A percentile compares a stretch with the other conserved stretches of the same genome.
Evolutionary conservation across 64 coral and sea anemone genomes (phyloP).

Genomic region (Orbicella faveolata): DNA sequence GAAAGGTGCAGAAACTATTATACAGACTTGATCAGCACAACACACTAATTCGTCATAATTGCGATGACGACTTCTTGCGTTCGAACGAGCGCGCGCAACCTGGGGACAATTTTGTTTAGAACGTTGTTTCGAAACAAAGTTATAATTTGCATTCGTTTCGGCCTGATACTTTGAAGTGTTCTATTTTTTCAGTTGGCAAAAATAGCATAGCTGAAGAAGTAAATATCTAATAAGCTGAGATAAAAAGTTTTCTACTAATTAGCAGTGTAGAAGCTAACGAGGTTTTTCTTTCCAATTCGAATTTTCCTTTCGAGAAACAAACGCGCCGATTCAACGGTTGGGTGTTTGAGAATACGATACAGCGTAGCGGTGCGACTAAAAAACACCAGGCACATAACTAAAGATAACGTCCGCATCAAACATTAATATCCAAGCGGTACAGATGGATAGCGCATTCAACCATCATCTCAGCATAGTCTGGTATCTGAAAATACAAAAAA

Average conservation of each 20-base stretch:
- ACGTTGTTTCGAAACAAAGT: background rate
- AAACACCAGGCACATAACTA: background rate
- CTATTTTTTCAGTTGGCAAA: no score
- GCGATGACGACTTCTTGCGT: background rate
- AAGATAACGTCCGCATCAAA: background rate
- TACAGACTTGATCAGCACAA: background rate
- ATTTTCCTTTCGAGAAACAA: no score
- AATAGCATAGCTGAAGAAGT: no score
- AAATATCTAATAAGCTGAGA: no score
- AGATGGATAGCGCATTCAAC: background rate
- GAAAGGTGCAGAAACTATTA: background rate
- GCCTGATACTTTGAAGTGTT: no score
- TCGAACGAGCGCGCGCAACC: background rate
- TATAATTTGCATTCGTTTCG: no score
- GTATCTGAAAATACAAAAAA: slow-evolving; percentile 40
- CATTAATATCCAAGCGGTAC: background rate
- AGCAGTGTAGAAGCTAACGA: no score
- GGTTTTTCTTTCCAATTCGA: no score
- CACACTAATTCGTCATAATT: slow-evolving; percentile 31
- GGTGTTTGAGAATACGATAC: no score
- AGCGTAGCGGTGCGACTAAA: no score
- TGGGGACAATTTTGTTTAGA: background rate
- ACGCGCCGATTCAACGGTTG: no score
- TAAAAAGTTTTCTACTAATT: no score
- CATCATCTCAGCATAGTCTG: slow-evolving; percentile 70